phyloP scores from a whole-genome alignment of 2,113 vertebrate genomes.

The Gobius niger region DNA sequence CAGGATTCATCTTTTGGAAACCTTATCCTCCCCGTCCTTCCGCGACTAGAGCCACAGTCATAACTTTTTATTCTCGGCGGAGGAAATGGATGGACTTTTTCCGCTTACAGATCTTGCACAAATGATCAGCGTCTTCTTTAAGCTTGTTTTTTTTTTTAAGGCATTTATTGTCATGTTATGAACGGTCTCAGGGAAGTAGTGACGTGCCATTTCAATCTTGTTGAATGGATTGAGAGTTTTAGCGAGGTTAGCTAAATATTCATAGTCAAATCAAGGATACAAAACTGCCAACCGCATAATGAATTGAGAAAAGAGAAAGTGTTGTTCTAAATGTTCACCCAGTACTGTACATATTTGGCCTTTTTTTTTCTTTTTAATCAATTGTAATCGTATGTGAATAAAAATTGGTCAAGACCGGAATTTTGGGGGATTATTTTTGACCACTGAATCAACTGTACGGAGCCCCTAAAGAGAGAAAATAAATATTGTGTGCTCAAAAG shows the following conservation, averaged over 20 bases:
- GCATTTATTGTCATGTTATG: constrained; percentile 12
- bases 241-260: constrained; percentile 14
- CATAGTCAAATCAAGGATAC: background rate
- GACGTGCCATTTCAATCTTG: constrained; percentile 22
- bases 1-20: constrained; percentile 96
- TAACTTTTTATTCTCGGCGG: constrained; percentile 81
- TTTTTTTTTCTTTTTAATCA: constrained; percentile 29
- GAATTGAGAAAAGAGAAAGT: background rate
- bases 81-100: constrained; percentile 7
- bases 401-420: constrained; percentile 10
- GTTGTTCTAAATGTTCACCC: background rate
- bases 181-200: constrained; percentile 25
- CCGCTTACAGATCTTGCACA: background rate
- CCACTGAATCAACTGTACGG: background rate
- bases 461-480: too few relatives aligned
- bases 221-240: constrained; percentile 2
- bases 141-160: constrained; percentile 11
- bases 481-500: too few relatives aligned
- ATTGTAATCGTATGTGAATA: constrained; percentile 24
- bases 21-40: constrained; percentile 93
- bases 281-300: background rate
- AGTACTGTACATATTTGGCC: background rate
- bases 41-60: constrained; percentile 88
- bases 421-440: background rate
- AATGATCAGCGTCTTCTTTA: constrained; percentile 5